Conservation (phyloP, 2,888 invertebrate species). For the Neoaliturus tenellus region DNA sequence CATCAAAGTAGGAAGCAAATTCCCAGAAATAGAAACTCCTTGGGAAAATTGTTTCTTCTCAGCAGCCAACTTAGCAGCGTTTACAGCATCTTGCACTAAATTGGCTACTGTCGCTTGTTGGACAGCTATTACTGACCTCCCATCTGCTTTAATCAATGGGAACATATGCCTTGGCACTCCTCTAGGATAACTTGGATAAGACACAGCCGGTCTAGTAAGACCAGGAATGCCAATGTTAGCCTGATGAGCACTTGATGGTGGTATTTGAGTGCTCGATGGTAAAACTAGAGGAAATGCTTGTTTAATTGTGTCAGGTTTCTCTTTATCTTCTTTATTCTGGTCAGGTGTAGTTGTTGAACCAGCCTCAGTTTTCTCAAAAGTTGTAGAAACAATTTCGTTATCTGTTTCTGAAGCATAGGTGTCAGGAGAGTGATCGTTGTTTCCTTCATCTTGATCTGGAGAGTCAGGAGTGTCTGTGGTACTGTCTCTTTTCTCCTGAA, state of each 20-base stretch:
- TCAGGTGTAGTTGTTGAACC: slow-evolving; percentile 53
- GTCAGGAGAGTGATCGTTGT: slow-evolving; percentile 73
- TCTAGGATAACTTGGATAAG: slow-evolving; percentile 52
- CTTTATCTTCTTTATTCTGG: slow-evolving; percentile 53
- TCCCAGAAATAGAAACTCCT: slow-evolving; percentile 36
- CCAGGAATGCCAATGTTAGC: slow-evolving; percentile 54
- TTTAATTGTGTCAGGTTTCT: slow-evolving; percentile 67
- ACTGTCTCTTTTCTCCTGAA: slow-evolving; percentile 63
- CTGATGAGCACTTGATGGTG: slow-evolving; percentile 54
- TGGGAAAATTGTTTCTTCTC: slow-evolving; percentile 54
- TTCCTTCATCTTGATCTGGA: slow-evolving; percentile 75
- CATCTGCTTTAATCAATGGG: slow-evolving; percentile 56
- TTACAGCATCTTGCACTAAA: slow-evolving; percentile 65
- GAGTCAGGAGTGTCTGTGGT: slow-evolving; percentile 75
- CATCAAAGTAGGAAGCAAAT: slow-evolving; percentile 45
- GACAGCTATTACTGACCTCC: slow-evolving; percentile 58
- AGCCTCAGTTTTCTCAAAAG: slow-evolving; percentile 59
- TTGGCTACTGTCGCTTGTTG: slow-evolving; percentile 65
- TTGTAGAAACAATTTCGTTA: slow-evolving; percentile 67
- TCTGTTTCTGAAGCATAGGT: slow-evolving; percentile 69
- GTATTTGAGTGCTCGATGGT: slow-evolving; percentile 22
- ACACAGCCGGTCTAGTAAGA: slow-evolving; percentile 41
- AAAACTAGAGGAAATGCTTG: slow-evolving; percentile 65
- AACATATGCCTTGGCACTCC: slow-evolving; percentile 55
- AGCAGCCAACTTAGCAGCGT: slow-evolving; percentile 62